phyloP scores from a whole-genome alignment of 2,113 vertebrate genomes.

The Sphyrna mokarran region DNA sequence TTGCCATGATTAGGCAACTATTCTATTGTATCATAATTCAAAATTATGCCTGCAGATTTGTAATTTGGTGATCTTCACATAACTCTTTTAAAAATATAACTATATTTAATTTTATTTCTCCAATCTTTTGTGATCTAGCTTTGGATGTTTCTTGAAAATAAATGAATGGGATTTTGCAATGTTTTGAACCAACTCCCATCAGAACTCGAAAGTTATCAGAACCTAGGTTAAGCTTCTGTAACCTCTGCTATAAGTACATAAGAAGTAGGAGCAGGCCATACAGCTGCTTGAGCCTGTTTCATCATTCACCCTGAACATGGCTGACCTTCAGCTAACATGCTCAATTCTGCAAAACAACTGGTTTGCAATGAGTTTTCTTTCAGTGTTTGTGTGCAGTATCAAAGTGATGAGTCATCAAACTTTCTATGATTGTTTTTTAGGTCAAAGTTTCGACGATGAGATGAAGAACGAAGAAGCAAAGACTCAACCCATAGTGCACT shows the following conservation, averaged over 20 bases:
- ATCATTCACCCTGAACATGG: too few species aligned
- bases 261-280: too few species aligned
- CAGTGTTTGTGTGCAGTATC: background rate
- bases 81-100: background rate
- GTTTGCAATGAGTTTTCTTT: background rate
- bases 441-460: constrained; percentile 49
- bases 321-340: background rate
- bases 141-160: background rate
- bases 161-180: background rate
- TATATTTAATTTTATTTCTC: background rate
- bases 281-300: too few species aligned
- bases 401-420: background rate
- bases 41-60: background rate
- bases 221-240: background rate
- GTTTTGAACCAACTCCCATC: background rate
- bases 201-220: background rate
- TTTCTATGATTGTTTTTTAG: constrained; percentile 44
- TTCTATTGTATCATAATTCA: background rate
- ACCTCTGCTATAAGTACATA: too few species aligned
- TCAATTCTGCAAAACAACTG: background rate
- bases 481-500: constrained; percentile 77
- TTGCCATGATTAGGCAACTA: background rate
- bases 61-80: background rate
- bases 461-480: constrained; percentile 63
- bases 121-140: background rate